Evolutionary conservation across 2,888 invertebrate genomes (phyloP), one percentile per base, ranked within the genome.

Genomic region (Chouioia cunea): DNA sequence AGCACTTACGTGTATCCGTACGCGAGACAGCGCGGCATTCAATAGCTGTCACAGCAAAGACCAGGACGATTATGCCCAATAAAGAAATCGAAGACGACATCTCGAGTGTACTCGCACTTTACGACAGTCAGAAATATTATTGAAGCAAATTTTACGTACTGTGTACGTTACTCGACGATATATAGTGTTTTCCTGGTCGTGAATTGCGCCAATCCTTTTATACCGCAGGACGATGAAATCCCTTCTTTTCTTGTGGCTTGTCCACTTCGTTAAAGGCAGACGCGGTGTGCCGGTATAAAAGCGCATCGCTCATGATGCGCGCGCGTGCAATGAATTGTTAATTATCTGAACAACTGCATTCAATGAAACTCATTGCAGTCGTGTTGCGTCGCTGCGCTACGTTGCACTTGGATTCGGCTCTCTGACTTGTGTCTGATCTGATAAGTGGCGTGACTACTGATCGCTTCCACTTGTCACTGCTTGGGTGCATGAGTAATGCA

Each of bases 141-240:
- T 16, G 16, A 27, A 18, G 62, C 16, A 12, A 18, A 1, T 43
- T 52, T 50, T 14, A 16, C 12, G 22, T 14, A 6, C 16, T 20
- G 12, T 20, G 23, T 57, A 66, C 64, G 53, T 64, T 54, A 54
- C 43, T 50, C 63, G 65, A 73, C 73, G n/a, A n/a, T n/a, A n/a
- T n/a, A n/a, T n/a, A 77, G 75, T 78, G 77, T 75, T 78, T 76
- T 76, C 77, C 74, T 75, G 23, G 75, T 63, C n/a, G n/a, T 74
- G 73, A 71, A 73, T 76, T 53, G 73, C 27, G 78, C 82, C 79
- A 81, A 81, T 74, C 79, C 83, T 83, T 83, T 81, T 83, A 83
- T 83, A 83, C 79, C 79, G 65, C 68, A 74, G 62, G 47, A 52
- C 48, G 20, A 66, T 66, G 74, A 74, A 71, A 62, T 16, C 44